These are phyloP conservation scores for Darevskia mixta DNA, from an alignment of 2,797 vertebrate genomes.

Conservation along the genomic window DNA sequence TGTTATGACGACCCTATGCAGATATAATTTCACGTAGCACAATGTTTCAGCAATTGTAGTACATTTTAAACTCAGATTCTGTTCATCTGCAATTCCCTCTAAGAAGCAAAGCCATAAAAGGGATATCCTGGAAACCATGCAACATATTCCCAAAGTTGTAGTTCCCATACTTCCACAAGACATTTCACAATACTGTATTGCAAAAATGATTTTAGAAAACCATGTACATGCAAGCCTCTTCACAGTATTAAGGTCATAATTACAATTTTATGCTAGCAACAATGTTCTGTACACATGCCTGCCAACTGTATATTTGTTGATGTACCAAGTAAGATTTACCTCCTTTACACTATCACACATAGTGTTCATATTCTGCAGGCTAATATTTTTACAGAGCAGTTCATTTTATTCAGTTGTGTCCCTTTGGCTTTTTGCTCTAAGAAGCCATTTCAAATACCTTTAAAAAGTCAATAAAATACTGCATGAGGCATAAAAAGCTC, in stretches of 20 bases:
- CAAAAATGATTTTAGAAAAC: background rate
- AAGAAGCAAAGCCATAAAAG: background rate
- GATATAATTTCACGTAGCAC: background rate
- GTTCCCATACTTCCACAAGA: background rate
- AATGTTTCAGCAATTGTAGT: background rate
- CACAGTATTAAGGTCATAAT: background rate
- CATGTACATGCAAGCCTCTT: background rate
- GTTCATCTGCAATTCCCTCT: background rate
- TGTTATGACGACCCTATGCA: background rate
- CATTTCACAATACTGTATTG: background rate
- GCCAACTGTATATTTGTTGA: slow-evolving; percentile 2
- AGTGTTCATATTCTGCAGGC: background rate
- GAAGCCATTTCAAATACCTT: background rate
- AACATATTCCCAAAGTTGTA: background rate
- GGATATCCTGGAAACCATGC: background rate
- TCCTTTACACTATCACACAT: background rate
- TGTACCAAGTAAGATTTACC: background rate
- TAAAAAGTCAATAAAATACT: background rate
- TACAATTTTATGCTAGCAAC: background rate
- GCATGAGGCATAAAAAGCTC: background rate
- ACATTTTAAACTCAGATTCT: background rate
- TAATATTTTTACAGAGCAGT: background rate
- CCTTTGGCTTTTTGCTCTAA: background rate
- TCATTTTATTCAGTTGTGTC: background rate
- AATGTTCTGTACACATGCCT: background rate